Base-by-base conservation (phyloP, 2,888 invertebrate species). In the Stenchaetothrips biformis region DNA sequence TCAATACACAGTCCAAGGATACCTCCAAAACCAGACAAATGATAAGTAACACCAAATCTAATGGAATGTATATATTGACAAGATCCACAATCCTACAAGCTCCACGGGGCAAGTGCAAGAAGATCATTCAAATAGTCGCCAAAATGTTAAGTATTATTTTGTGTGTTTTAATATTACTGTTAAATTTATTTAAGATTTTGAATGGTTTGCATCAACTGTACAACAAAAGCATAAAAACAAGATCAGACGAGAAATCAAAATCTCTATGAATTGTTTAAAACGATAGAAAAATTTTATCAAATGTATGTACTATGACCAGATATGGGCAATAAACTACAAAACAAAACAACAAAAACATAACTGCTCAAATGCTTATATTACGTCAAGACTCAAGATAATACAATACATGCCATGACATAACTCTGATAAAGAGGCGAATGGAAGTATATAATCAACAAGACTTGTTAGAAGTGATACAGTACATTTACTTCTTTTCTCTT, bases 321-420 rank as follows among this genome's bases (percentile, higher is more conserved):
- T 37, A 37, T 37, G 37, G 4, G 37, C 37, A 37, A 37, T 37
- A 37, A 37, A 37, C 37, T 37, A 37, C 13, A 74, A n/a, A 9
- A 21, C 25, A 7, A 74, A 21, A 25, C 11, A 21, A n/a, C n/a
- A 21, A 21, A 4, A 67, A 21, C 25, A 74, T 25, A 21, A 11
- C 67, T 25, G 67, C 67, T 11, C 25, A 6, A 37, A 2, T 13
- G 53, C 13, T 18, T 18, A 74, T 74, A 21, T 7, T 7, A 3
- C 67, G 67, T 74, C 25, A 74, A 74, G 7, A 74, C 21, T 25
- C 67, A 74, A 74, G 67, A 74, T 74, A 74, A 74, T 13, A 18
- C 59, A 74, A 74, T 25, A 25, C 25, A 7, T 74, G 67, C 59
- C 37, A 59, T 74, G 67, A 74, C 67, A 74, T 74, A 74, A 74